Evolutionary conservation across 2,888 invertebrate genomes (phyloP), one percentile per base, ranked within the genome.

Genomic region (Tiliacea aurago): DNA sequence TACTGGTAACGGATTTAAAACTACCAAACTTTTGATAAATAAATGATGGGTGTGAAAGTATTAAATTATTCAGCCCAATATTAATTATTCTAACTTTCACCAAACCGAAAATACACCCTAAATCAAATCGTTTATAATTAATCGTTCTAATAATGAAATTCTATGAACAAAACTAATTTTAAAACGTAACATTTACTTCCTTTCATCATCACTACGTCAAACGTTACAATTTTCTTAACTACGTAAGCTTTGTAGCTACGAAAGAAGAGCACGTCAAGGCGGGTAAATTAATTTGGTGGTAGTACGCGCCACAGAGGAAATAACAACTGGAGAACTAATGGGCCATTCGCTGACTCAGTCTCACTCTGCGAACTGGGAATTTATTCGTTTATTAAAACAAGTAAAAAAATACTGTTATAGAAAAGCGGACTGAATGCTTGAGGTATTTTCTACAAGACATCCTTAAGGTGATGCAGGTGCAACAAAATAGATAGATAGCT

Each of bases 231-330:
- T 68, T 59, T 28, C 47, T 64, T 72, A 61, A 55, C 59, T 28
- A 56, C 56, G 23, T 37, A 56, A 83, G 78, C 65, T 79, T 79
- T 2, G 28, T 4, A 63, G 43, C 56, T 28, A 20, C 20, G 20
- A 78, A 68, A 59, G 53, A 4, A 82, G 82, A 70, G 41, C 10
- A 76, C 65, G 43, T 41, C 20, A 56, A 41, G 49, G 43, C 58
- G 73, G 33, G 33, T 65, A 65, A 86, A 80, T 80, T 72, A 84
- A 84, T 84, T 84, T 65, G 18, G n/a, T 45, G n/a, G 37, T 49
- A 15, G 51, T 23, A 23, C 20, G 18, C 15, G 49, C 9, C 82
- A 51, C 33, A 13, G 80, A 80, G 20, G 11, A 58, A 1, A 6
- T 33, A 72, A 37, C 7, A 37, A 43, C 47, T 64, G 80, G 45